A percentile compares a stretch with the other conserved stretches of the same genome.
phyloP scores from a whole-genome alignment of 2,888 invertebrate genomes.

The Nomada ruficornis region DNA sequence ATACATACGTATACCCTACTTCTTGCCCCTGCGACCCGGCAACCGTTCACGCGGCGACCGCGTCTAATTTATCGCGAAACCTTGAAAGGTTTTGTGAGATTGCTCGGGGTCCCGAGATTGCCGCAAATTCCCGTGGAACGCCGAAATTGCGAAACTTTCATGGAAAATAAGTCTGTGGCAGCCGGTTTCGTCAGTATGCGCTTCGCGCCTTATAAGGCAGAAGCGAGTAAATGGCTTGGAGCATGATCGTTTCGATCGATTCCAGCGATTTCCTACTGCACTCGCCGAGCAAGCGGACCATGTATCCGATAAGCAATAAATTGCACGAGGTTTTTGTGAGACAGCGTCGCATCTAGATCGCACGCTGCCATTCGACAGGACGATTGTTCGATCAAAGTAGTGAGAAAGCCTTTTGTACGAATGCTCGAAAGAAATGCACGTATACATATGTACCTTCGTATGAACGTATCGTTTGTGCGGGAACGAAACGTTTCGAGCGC shows the following conservation, averaged over 20 bases:
- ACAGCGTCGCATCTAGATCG: no score
- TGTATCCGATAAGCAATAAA: no score
- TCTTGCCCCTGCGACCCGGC: neutral
- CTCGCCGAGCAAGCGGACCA: neutral
- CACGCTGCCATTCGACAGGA: neutral
- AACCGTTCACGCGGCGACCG: neutral
- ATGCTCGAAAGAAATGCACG: no score
- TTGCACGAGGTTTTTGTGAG: no score
- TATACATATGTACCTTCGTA: no score
- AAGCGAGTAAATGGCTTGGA: neutral
- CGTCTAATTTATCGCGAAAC: slow-evolving; percentile 1
- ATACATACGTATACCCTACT: neutral
- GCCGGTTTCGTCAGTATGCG: slow-evolving; percentile 12
- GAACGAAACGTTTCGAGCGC: no score
- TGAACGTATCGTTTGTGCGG: no score
- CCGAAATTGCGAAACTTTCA: slow-evolving; percentile 26
- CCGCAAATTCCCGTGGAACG: neutral
- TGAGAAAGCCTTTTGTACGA: no score
- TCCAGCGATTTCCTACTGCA: neutral
- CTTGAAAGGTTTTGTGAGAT: neutral
- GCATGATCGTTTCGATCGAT: neutral
- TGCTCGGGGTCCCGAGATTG: neutral
- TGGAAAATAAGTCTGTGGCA: slow-evolving; percentile 19
- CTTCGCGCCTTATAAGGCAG: slow-evolving; percentile 40
- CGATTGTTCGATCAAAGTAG: neutral